phyloP scores from a whole-genome alignment of 2,888 invertebrate species.

The Protonemura montana region DNA sequence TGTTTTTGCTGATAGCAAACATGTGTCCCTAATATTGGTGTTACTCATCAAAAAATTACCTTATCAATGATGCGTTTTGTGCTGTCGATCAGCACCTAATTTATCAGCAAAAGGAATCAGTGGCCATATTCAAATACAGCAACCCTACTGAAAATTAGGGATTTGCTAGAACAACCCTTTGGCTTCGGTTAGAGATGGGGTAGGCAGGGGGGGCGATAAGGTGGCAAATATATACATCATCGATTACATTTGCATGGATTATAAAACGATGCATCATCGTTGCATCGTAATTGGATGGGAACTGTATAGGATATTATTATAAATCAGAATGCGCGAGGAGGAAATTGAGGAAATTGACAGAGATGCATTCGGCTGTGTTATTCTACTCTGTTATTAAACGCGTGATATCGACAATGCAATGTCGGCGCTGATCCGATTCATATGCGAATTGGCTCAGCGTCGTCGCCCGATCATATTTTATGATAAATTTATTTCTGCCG shows the following conservation, averaged over 20 bases:
- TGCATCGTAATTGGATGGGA: slow-evolving; percentile 19
- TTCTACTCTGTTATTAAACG: slow-evolving; percentile 31
- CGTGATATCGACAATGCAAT: slow-evolving; percentile 1
- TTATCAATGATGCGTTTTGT: neutral
- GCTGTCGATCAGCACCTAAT: neutral
- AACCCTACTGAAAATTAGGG: slow-evolving; percentile 17
- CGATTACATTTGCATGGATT: slow-evolving; percentile 36
- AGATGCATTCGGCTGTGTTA: neutral
- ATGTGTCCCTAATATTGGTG: no score
- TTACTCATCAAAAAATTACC: neutral
- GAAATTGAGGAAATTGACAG: slow-evolving; percentile 40
- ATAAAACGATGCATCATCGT: slow-evolving; percentile 27
- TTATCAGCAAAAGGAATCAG: neutral
- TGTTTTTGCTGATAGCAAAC: no score
- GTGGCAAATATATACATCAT: slow-evolving; percentile 19
- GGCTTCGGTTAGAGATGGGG: neutral
- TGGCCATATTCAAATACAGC: slow-evolving; percentile 20
- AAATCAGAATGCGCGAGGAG: neutral
- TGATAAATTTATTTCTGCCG: slow-evolving; percentile 12
- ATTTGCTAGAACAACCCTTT: neutral
- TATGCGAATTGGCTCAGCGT: neutral
- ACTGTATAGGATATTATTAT: slow-evolving; percentile 16
- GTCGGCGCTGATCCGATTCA: neutral
- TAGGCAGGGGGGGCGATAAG: neutral
- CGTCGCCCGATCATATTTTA: neutral